These are phyloP conservation scores for Malurus cyaneus DNA, from an alignment of 2,113 vertebrate species.

Conservation along the genomic window DNA sequence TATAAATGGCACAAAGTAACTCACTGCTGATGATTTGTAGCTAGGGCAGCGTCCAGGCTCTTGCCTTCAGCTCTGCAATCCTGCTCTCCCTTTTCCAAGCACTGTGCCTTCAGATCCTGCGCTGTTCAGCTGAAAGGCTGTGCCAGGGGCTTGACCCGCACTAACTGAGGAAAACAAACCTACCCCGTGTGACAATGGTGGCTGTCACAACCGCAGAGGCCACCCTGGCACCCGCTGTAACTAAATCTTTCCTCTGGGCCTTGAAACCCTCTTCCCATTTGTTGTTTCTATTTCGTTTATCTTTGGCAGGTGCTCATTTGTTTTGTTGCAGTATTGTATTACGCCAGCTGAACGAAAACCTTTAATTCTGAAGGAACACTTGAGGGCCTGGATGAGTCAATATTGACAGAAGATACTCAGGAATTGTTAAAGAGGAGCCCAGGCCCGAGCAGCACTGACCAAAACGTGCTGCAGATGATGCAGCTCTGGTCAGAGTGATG, in stretches of 20 bases:
- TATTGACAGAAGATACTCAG: background rate
- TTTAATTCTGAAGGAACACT: background rate
- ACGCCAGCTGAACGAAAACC: background rate
- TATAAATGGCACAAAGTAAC: rapidly evolving
- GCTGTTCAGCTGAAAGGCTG: background rate
- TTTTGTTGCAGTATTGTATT: background rate
- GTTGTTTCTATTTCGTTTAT: background rate
- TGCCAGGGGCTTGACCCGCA: background rate
- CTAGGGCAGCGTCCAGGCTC: background rate
- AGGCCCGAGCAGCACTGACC: background rate
- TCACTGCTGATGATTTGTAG: rapidly evolving
- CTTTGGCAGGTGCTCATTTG: background rate
- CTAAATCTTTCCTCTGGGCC: background rate
- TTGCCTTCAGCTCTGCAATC: rapidly evolving
- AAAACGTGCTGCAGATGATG: background rate
- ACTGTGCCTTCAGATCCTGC: rapidly evolving
- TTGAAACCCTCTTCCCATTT: background rate
- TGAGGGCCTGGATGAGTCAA: background rate
- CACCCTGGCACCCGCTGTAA: background rate
- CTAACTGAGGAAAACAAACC: rapidly evolving
- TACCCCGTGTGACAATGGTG: rapidly evolving
- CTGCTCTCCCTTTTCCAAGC: rapidly evolving
- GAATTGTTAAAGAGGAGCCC: background rate
- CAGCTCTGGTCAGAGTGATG: rapidly evolving
- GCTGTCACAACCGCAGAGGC: background rate